Percentiles rank a stretch among this genome's conserved stretches.
Conservation (phyloP, 2,797 vertebrate genomes). For the Onychomys torridus region DNA sequence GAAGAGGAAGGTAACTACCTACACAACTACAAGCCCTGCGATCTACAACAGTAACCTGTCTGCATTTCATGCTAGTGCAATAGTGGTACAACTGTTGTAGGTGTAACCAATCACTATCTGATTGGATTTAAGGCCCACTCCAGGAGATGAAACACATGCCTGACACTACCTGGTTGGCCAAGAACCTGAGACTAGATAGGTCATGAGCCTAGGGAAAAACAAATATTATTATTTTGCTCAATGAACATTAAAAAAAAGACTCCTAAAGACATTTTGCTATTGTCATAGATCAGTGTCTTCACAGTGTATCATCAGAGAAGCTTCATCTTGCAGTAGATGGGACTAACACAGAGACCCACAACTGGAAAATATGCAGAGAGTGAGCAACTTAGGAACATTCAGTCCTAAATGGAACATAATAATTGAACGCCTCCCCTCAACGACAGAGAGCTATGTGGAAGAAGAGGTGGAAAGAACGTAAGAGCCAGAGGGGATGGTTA, state of each 20-base stretch:
- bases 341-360: neutral
- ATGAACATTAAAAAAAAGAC: neutral
- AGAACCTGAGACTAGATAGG: neutral
- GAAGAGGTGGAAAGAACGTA: neutral
- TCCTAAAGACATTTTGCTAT: too few species aligned
- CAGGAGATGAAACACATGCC: neutral
- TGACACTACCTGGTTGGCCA: neutral
- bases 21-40: neutral
- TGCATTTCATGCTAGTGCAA: neutral
- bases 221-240: neutral
- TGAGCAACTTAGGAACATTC: neutral
- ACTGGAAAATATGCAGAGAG: neutral
- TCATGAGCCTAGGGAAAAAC: neutral
- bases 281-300: neutral
- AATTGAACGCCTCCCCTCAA: neutral
- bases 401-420: neutral
- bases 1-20: neutral
- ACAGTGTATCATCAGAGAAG: neutral
- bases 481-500: neutral
- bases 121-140: neutral
- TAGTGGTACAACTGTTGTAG: neutral
- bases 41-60: neutral
- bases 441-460: neutral
- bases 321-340: neutral
- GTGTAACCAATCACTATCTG: neutral